Conservation (phyloP, 1,140 invertebrate species). For the Odontomachus brunneus region DNA sequence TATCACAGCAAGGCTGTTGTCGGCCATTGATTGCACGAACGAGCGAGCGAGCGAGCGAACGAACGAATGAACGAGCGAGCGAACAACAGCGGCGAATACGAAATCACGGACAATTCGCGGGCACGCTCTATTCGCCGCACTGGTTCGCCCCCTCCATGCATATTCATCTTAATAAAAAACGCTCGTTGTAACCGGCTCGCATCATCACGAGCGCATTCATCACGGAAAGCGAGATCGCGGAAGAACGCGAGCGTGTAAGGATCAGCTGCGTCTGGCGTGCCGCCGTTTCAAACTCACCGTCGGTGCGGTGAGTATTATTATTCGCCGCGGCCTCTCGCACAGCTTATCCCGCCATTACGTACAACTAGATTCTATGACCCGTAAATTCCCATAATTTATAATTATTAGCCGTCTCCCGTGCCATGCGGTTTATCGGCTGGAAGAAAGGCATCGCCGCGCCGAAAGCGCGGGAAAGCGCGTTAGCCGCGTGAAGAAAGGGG, state of each 20-base stretch:
- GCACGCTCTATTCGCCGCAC: not conserved
- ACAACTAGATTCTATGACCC: conserved; percentile 30
- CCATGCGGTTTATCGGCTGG: conserved; percentile 37
- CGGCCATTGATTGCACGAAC: no score
- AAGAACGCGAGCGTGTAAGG: not conserved
- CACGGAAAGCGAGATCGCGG: not conserved
- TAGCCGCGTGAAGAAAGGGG: conserved; percentile 43
- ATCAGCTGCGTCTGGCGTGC: conserved; percentile 1
- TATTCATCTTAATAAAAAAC: conserved; percentile 9
- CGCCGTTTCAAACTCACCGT: conserved; percentile 18
- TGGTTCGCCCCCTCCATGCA: not conserved
- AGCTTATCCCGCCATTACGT: not conserved
- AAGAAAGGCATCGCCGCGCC: conserved; percentile 36
- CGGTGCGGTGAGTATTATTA: conserved; percentile 7
- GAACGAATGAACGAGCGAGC: no score
- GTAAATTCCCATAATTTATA: conserved; percentile 62
- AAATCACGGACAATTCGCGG: no score
- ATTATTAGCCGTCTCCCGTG: conserved; percentile 47
- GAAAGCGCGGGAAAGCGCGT: conserved; percentile 21
- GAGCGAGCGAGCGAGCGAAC: no score
- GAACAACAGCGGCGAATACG: no score
- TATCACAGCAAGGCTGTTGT: no score
- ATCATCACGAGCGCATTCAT: conserved; percentile 1
- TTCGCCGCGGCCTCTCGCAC: conserved; percentile 17
- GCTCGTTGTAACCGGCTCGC: not conserved